Conservation (phyloP, 1,140 invertebrate species). For the Copidosoma floridanum region DNA sequence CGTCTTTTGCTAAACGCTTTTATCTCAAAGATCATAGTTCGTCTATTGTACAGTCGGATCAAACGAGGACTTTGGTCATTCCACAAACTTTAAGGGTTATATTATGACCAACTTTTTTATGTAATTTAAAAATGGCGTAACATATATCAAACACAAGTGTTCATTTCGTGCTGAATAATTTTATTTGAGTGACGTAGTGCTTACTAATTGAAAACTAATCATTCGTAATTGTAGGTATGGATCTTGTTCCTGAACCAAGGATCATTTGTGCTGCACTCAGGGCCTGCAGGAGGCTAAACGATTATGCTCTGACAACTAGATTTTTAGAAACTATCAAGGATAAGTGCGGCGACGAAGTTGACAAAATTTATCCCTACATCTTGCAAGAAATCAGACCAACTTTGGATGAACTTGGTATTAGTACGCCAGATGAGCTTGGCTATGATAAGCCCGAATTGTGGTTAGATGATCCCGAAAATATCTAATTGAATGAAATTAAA, state of each 20-base stretch:
- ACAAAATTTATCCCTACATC: constrained; percentile 88
- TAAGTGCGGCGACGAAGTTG: constrained; percentile 80
- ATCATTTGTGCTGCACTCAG: constrained; percentile 89
- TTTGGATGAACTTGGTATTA: constrained; percentile 88
- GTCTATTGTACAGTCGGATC: too few relatives aligned
- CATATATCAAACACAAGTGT: too few relatives aligned
- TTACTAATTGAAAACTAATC: not conserved
- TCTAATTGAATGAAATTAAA: constrained; percentile 48
- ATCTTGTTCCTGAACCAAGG: constrained; percentile 92
- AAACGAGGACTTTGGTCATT: too few relatives aligned
- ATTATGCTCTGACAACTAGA: constrained; percentile 87
- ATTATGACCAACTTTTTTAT: too few relatives aligned
- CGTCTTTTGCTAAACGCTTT: too few relatives aligned
- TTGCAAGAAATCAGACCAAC: constrained; percentile 92
- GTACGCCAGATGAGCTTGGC: constrained; percentile 92
- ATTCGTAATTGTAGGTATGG: constrained; percentile 67
- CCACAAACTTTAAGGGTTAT: too few relatives aligned
- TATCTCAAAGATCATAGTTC: too few relatives aligned
- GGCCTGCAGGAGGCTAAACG: constrained; percentile 91
- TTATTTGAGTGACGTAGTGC: not conserved
- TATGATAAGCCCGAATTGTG: constrained; percentile 97
- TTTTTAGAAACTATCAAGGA: constrained; percentile 89
- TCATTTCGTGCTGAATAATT: too few relatives aligned
- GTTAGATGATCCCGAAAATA: constrained; percentile 71
- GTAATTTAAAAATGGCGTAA: constrained; percentile 15